Conservation (phyloP, 2,888 invertebrate species). For the Baronia brevicornis region DNA sequence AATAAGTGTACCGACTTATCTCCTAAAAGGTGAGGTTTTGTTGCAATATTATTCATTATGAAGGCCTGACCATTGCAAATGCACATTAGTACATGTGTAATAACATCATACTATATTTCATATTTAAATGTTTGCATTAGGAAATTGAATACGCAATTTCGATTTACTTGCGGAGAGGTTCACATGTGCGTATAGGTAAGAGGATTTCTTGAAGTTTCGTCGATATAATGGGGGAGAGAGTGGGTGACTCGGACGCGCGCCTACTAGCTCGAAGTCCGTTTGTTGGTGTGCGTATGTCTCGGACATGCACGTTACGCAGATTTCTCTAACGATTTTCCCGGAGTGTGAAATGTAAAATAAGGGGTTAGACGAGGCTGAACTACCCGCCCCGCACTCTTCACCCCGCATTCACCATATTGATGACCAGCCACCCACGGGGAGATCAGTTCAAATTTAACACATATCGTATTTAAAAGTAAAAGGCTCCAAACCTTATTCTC, state of each 20-base stretch:
- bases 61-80: no score
- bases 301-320: conserved; percentile 74
- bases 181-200: conserved; percentile 56
- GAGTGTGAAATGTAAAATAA: conserved; percentile 77
- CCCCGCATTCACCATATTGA: conserved; percentile 62
- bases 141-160: no score
- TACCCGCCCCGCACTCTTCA: conserved; percentile 37
- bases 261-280: conserved; percentile 22
- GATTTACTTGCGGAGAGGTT: conserved; percentile 43
- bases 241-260: conserved; percentile 46
- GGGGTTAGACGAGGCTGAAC: conserved; percentile 69
- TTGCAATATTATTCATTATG: no score
- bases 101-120: no score
- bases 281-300: conserved; percentile 60
- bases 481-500: conserved; percentile 56
- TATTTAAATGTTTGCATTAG: conserved; percentile 21
- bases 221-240: conserved; percentile 55
- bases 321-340: conserved; percentile 76
- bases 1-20: no score
- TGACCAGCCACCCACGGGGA: conserved; percentile 65
- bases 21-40: no score
- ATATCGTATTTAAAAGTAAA: conserved; percentile 71
- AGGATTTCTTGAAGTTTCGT: conserved; percentile 73
- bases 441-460: conserved; percentile 71
- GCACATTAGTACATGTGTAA: no score